phyloP scores from a whole-genome alignment of 1,140 invertebrate species.

The Dreissena polymorpha region DNA sequence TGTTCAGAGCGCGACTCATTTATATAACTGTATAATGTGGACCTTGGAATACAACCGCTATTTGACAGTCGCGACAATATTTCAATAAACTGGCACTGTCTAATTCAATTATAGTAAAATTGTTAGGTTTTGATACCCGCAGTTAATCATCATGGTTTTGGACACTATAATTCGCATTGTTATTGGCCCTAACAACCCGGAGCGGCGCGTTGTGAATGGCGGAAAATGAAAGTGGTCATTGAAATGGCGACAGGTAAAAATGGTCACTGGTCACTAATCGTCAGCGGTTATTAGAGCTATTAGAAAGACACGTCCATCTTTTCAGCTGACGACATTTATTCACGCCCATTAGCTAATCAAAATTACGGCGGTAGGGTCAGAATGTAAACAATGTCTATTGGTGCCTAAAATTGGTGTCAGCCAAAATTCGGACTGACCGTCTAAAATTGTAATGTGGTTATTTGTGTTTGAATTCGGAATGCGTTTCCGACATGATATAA shows the following conservation, averaged over 20 bases:
- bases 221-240: conserved; percentile 34
- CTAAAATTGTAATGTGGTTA: background rate
- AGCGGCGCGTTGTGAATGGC: conserved; percentile 27
- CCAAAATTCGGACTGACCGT: no score
- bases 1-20: no score
- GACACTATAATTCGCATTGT: conserved; percentile 42
- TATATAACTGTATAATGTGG: no score
- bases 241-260: conserved; percentile 34
- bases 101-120: conserved; percentile 35
- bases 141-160: conserved; percentile 26
- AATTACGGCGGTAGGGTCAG: background rate
- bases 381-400: conserved; percentile 12
- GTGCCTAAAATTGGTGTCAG: background rate
- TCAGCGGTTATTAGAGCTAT: conserved; percentile 30
- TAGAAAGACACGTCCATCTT: conserved; percentile 7
- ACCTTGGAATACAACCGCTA: no score
- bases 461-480: background rate
- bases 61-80: background rate
- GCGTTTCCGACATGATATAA: background rate
- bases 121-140: conserved; percentile 18
- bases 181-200: conserved; percentile 8
- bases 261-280: conserved; percentile 8
- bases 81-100: conserved; percentile 10
- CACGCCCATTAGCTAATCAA: conserved; percentile 37
- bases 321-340: background rate